Conservation (phyloP, 2,113 vertebrate species). For the Stigmatopora argus region DNA sequence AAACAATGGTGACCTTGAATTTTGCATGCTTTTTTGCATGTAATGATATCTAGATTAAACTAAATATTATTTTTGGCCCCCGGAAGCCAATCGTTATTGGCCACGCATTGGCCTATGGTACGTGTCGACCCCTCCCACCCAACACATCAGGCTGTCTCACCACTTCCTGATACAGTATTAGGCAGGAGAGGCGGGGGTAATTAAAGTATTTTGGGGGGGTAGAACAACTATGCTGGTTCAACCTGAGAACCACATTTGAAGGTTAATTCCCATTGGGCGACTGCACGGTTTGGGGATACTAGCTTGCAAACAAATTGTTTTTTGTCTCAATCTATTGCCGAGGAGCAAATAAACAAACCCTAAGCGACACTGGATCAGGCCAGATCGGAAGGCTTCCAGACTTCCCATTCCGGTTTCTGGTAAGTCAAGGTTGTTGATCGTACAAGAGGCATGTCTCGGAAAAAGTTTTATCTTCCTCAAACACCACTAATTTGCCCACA, state of each 20-base stretch:
- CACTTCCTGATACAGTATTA: not conserved
- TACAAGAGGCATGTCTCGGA: not conserved
- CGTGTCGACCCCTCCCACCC: too few species aligned
- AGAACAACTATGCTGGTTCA: constrained; percentile 14
- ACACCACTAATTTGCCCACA: not conserved
- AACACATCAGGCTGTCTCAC: not conserved
- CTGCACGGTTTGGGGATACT: too few species aligned
- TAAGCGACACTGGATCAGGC: not conserved
- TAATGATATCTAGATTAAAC: constrained; percentile 71
- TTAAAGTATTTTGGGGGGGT: constrained; percentile 28
- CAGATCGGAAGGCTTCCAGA: not conserved
- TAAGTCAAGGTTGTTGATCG: constrained; percentile 1
- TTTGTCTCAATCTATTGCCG: not conserved
- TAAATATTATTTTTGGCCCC: constrained; percentile 70
- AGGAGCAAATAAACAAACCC: not conserved
- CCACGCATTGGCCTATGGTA: constrained; percentile 41
- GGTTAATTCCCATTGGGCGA: not conserved
- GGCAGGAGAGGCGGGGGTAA: constrained; percentile 21
- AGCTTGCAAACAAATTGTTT: not conserved
- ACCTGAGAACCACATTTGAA: constrained; percentile 3
- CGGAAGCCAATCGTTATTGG: constrained; percentile 43
- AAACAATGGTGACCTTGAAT: constrained; percentile 70
- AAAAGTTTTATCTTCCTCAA: constrained; percentile 2
- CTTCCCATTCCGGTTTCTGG: constrained; percentile 7
- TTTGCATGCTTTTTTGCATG: constrained; percentile 62